Evolutionary conservation across 2,888 invertebrate species (phyloP).

Genomic region (Saturnia pavonia): DNA sequence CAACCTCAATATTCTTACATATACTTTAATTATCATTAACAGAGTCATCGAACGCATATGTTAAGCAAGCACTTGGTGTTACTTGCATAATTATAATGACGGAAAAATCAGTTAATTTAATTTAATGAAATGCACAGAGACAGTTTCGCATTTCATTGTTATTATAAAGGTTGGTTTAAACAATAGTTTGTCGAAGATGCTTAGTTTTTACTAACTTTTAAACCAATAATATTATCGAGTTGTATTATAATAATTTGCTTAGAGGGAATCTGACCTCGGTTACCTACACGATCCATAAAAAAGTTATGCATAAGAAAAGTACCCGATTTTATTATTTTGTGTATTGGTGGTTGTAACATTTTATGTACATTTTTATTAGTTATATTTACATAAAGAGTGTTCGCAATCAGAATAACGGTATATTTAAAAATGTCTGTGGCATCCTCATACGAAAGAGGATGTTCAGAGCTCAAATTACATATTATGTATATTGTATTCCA

Average conservation of each 20-base stretch:
- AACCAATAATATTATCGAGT: background rate
- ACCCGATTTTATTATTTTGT: background rate
- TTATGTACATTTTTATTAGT: constrained; percentile 1
- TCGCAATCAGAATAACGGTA: background rate
- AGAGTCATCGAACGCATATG: too few species aligned
- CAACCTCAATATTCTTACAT: too few species aligned
- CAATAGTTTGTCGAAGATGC: background rate
- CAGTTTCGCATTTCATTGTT: background rate
- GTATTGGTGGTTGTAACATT: background rate
- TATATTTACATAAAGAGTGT: constrained; percentile 9
- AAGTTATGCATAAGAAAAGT: constrained; percentile 4
- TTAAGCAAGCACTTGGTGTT: too few species aligned
- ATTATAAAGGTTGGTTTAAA: background rate
- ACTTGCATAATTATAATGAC: too few species aligned
- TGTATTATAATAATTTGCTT: background rate
- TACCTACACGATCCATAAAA: background rate
- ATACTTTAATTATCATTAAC: too few species aligned
- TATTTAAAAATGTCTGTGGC: background rate
- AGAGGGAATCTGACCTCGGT: background rate
- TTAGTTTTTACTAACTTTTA: background rate
- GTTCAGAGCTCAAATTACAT: background rate
- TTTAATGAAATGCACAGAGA: too few species aligned
- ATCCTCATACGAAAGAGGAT: background rate
- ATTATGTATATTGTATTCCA: background rate
- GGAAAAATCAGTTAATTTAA: too few species aligned